phyloP scores from a whole-genome alignment of 2,888 invertebrate species.

The Dendrolimus houi region DNA sequence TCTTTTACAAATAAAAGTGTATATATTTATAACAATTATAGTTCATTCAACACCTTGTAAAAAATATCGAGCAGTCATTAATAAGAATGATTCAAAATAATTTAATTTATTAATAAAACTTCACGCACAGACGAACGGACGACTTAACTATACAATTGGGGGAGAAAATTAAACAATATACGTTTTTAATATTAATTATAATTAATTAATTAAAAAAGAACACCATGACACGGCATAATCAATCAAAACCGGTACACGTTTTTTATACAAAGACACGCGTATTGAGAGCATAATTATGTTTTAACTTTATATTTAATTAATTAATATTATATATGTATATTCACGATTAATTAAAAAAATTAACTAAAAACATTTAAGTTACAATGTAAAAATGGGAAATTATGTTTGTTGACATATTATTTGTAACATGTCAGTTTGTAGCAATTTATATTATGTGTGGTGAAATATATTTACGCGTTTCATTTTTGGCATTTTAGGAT shows the following conservation, averaged over 20 bases:
- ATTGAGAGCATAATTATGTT: conserved; percentile 12
- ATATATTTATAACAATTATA: conserved; percentile 8
- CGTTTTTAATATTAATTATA: background rate
- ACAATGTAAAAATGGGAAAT: background rate
- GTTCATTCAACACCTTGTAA: background rate
- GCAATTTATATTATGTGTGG: conserved; percentile 3
- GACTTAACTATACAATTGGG: background rate
- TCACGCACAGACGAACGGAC: background rate
- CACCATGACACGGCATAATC: conserved; percentile 23
- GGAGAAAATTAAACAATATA: background rate
- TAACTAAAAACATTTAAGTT: conserved; percentile 9
- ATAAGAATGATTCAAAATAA: background rate
- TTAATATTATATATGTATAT: conserved; percentile 1
- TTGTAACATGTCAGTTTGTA: conserved; percentile 4
- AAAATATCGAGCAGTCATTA: background rate
- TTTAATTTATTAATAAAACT: background rate
- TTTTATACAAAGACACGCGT: conserved; percentile 19
- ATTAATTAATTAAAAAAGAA: background rate
- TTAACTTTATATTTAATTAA: conserved; percentile 22
- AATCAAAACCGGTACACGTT: conserved; percentile 25
- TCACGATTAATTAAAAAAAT: conserved; percentile 7
- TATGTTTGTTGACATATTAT: conserved; percentile 1
- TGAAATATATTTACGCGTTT: background rate
- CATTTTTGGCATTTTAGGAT: too few species aligned
- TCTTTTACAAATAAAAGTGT: conserved; percentile 33